These are phyloP conservation scores for Manacus vitellinus DNA, from an alignment of 2,113 vertebrate genomes.

Conservation along the genomic window DNA sequence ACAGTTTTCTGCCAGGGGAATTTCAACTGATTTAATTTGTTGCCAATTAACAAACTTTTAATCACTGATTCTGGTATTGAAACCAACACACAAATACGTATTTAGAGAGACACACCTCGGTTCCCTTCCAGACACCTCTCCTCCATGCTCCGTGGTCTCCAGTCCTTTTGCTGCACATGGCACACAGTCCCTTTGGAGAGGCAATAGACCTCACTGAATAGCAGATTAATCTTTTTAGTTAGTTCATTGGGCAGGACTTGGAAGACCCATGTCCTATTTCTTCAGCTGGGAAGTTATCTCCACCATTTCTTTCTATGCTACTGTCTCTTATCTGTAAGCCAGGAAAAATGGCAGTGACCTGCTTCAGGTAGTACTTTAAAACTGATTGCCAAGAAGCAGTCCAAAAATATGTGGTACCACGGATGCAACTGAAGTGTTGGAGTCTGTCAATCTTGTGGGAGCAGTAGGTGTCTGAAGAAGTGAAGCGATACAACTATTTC, in stretches of 20 bases:
- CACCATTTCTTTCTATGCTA: neutral
- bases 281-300: neutral
- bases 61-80: neutral
- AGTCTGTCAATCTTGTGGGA: neutral
- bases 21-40: neutral
- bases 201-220: neutral
- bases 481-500: neutral
- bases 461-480: neutral
- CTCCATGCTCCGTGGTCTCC: neutral
- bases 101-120: neutral
- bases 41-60: slow-evolving; percentile 3
- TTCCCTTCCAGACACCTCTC: neutral
- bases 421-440: neutral
- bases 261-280: neutral
- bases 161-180: neutral
- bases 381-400: neutral
- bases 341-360: neutral
- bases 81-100: neutral
- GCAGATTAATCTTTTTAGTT: neutral
- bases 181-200: neutral
- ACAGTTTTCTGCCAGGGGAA: neutral
- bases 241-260: neutral
- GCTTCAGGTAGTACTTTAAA: neutral
- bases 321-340: neutral
- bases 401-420: neutral